phyloP scores from a whole-genome alignment of 2,113 vertebrate species.

The Bettongia penicillata region DNA sequence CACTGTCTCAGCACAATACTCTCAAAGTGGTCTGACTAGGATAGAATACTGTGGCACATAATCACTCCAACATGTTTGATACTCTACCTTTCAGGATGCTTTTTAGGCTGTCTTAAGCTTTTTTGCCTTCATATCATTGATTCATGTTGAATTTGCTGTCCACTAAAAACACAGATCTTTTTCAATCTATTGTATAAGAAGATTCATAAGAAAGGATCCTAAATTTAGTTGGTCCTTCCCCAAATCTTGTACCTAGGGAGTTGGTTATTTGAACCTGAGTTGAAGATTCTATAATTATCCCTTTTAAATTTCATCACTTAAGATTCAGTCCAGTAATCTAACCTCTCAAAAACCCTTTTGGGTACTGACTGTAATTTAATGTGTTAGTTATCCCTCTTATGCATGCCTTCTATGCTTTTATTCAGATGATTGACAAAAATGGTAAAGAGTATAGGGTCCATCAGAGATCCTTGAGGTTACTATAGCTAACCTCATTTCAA shows the following conservation, averaged over 20 bases:
- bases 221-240: not conserved
- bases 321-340: not conserved
- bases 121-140: not conserved
- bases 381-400: not conserved
- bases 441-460: not conserved
- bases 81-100: not conserved
- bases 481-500: not conserved
- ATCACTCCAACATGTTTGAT: not conserved
- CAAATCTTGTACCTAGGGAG: not conserved
- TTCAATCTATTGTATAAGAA: not conserved
- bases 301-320: not conserved
- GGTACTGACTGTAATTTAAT: not conserved
- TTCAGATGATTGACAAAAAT: not conserved
- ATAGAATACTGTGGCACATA: not conserved
- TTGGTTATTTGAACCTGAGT: not conserved
- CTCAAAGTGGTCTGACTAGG: not conserved
- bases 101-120: not conserved
- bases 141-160: not conserved
- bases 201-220: not conserved
- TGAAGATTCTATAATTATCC: not conserved
- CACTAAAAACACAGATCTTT: not conserved
- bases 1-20: not conserved
- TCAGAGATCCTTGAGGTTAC: not conserved
- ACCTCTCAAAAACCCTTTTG: not conserved
- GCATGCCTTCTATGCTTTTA: not conserved